Conservation (phyloP, 1,140 invertebrate species). For the Zaprionus inermis region DNA sequence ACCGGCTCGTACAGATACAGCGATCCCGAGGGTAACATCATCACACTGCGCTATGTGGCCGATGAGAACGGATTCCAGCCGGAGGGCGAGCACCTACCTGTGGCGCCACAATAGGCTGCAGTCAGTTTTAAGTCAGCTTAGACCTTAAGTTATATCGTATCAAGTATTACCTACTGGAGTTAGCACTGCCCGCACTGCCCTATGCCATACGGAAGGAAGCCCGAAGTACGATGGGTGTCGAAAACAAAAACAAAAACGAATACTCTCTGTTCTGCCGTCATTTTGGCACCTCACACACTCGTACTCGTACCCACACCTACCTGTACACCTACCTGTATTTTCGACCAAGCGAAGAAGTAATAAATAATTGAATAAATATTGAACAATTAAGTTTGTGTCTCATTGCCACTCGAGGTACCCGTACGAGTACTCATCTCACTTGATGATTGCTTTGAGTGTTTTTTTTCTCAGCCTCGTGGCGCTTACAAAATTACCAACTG, state of each 20-base stretch:
- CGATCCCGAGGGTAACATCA: constrained; percentile 89
- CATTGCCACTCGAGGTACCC: constrained; percentile 41
- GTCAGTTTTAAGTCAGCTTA: constrained; percentile 32
- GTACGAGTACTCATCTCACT: constrained; percentile 23
- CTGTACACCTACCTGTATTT: constrained; percentile 20
- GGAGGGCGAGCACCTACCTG: constrained; percentile 87
- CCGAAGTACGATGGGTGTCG: constrained; percentile 19
- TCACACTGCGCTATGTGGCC: constrained; percentile 89
- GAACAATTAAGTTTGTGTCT: constrained; percentile 55
- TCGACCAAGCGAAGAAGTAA: constrained; percentile 33
- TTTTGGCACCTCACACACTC: constrained; percentile 34
- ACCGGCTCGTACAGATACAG: constrained; percentile 89
- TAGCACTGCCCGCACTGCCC: constrained; percentile 42
- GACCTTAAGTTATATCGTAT: constrained; percentile 31
- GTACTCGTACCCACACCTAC: constrained; percentile 5
- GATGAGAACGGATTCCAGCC: constrained; percentile 89
- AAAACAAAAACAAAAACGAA: background rate
- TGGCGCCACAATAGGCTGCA: constrained; percentile 84
- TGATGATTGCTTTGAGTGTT: constrained; percentile 25
- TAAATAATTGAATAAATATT: constrained; percentile 54
- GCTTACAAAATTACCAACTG: constrained; percentile 75
- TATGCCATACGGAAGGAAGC: constrained; percentile 33
- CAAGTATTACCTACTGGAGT: constrained; percentile 52
- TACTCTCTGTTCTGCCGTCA: constrained; percentile 28
- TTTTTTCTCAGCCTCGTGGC: constrained; percentile 68